These are phyloP conservation scores for Phodopus roborovskii DNA, from an alignment of 2,113 vertebrate genomes.

Conservation along the genomic window DNA sequence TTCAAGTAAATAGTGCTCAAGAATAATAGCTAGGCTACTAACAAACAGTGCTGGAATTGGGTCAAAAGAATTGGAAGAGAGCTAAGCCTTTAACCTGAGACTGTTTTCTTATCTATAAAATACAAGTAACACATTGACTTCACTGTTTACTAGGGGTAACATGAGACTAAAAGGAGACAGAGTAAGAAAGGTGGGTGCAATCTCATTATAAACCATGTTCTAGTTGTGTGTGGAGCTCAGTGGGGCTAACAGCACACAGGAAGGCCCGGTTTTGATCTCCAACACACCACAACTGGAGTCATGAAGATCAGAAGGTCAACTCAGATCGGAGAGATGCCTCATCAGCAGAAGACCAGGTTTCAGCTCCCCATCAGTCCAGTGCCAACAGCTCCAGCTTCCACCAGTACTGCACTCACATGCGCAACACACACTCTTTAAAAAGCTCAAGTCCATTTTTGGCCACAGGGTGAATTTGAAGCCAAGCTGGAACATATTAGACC, in stretches of 20 bases:
- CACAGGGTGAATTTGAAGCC: not conserved
- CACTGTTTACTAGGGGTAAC: not conserved
- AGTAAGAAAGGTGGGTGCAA: not conserved
- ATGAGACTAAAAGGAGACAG: slow-evolving; percentile 1
- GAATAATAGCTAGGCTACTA: slow-evolving; percentile 8
- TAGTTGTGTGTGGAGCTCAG: not conserved
- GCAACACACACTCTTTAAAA: not conserved
- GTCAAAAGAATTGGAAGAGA: slow-evolving; percentile 51
- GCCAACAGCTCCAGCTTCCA: not conserved
- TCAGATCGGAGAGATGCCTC: not conserved
- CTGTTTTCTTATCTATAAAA: slow-evolving; percentile 14
- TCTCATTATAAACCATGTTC: not conserved
- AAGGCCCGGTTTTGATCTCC: not conserved
- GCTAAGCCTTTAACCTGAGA: not conserved
- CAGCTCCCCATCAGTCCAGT: not conserved
- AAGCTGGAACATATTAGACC: not conserved
- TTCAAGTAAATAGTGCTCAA: not conserved
- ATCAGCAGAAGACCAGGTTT: not conserved
- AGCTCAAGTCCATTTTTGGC: not conserved
- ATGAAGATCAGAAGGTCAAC: not conserved
- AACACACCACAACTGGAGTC: not conserved
- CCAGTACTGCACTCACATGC: not conserved
- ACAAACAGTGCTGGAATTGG: slow-evolving; percentile 21
- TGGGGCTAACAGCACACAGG: not conserved
- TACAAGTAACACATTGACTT: not conserved